phyloP scores from a whole-genome alignment of 2,797 vertebrate genomes.

The Silurus lanzhouensis region DNA sequence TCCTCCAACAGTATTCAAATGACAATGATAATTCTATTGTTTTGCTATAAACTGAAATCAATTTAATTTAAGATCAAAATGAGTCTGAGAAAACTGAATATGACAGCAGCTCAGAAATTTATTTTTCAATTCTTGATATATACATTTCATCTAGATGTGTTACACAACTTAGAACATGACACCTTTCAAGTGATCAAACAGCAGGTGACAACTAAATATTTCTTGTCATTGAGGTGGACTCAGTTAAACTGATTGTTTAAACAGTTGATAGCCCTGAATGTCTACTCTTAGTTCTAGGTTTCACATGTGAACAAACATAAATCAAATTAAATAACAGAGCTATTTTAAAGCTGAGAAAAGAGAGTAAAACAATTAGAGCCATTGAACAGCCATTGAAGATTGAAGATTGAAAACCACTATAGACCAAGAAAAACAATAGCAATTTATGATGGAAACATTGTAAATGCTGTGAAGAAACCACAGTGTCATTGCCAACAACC shows the following conservation, averaged over 20 bases:
- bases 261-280: background rate
- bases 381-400: background rate
- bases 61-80: background rate
- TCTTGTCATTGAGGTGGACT: background rate
- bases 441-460: background rate
- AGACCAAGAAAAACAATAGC: background rate
- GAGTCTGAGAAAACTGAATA: background rate
- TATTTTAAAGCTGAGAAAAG: background rate
- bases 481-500: background rate
- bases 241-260: background rate
- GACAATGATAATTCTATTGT: background rate
- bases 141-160: background rate
- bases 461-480: background rate
- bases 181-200: background rate
- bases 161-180: background rate
- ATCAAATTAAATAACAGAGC: background rate
- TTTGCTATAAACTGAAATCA: background rate
- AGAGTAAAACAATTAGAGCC: background rate
- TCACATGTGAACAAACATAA: background rate
- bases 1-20: background rate
- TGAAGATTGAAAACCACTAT: no score
- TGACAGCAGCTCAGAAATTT: background rate
- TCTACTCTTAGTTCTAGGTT: background rate
- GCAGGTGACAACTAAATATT: background rate
- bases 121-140: no score